phyloP scores from a whole-genome alignment of 2,113 vertebrate species.

The Clinocottus analis region DNA sequence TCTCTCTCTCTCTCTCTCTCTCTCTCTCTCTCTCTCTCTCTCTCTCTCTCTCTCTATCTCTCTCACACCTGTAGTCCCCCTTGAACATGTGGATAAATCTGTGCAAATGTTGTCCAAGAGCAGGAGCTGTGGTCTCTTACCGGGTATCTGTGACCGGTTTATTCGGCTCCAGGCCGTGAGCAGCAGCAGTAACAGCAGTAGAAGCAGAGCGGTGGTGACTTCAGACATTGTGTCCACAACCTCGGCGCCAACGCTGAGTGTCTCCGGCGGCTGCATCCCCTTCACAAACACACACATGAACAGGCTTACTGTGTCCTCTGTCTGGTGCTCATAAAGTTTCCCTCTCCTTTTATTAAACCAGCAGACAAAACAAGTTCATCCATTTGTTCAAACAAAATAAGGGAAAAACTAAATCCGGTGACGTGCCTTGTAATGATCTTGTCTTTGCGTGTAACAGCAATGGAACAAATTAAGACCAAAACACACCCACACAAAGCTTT shows the following conservation, averaged over 20 bases:
- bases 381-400: neutral
- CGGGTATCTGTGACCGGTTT: constrained; percentile 85
- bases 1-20: too few relatives aligned
- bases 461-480: constrained; percentile 1
- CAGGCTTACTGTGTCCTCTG: neutral
- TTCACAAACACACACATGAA: constrained; percentile 41
- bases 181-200: constrained; percentile 85
- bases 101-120: neutral
- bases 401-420: constrained; percentile 28
- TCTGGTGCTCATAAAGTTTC: neutral
- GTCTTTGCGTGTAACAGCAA: constrained; percentile 71
- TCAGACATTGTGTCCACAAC: constrained; percentile 42
- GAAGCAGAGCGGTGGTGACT: constrained; percentile 75
- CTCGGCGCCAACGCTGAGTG: constrained; percentile 70
- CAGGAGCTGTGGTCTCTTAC: constrained; percentile 71
- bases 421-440: constrained; percentile 59
- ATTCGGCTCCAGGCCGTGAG: constrained; percentile 80
- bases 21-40: too few relatives aligned
- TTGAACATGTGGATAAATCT: neutral
- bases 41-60: neutral
- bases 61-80: neutral
- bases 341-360: constrained; percentile 10
- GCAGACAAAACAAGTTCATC: constrained; percentile 64
- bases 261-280: constrained; percentile 74
- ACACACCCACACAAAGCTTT: constrained; percentile 23